A percentile compares a stretch with the other conserved stretches of the same genome.
Conservation (phyloP, 2,888 invertebrate genomes). For the Ormyrus rosae region DNA sequence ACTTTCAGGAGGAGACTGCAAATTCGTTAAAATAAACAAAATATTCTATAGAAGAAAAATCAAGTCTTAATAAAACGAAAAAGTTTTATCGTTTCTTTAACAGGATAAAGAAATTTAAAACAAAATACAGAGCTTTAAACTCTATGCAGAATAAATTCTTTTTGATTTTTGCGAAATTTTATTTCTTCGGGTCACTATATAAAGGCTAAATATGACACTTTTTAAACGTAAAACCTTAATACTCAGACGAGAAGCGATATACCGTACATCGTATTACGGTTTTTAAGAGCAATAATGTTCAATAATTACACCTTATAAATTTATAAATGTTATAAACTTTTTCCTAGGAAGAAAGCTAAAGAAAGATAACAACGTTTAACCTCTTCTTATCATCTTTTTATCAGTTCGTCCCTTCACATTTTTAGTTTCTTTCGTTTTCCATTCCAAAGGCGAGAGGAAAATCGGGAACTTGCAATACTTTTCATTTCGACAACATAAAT, state of each 20-base stretch:
- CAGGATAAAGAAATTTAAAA: neutral
- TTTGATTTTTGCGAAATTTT: slow-evolving; percentile 68
- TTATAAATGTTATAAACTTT: slow-evolving; percentile 74
- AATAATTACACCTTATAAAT: slow-evolving; percentile 74
- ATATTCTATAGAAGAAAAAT: slow-evolving; percentile 13
- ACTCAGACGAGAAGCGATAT: slow-evolving; percentile 55
- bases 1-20: slow-evolving; percentile 26
- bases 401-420: slow-evolving; percentile 26
- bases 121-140: slow-evolving; percentile 29
- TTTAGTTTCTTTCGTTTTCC: slow-evolving; percentile 40
- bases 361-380: slow-evolving; percentile 70
- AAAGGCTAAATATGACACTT: slow-evolving; percentile 72
- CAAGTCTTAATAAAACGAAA: slow-evolving; percentile 26
- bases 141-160: slow-evolving; percentile 52
- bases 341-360: slow-evolving; percentile 65
- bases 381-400: slow-evolving; percentile 41
- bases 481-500: slow-evolving; percentile 10
- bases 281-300: slow-evolving; percentile 67
- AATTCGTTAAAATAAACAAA: slow-evolving; percentile 35
- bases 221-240: slow-evolving; percentile 66
- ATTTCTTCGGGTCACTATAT: slow-evolving; percentile 68
- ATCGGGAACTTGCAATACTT: slow-evolving; percentile 42
- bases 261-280: slow-evolving; percentile 48
- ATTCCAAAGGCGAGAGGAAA: slow-evolving; percentile 40
- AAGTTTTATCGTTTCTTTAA: slow-evolving; percentile 16